Base-by-base conservation (phyloP, 2,888 invertebrate genomes). In the Osmoderma eremita region DNA sequence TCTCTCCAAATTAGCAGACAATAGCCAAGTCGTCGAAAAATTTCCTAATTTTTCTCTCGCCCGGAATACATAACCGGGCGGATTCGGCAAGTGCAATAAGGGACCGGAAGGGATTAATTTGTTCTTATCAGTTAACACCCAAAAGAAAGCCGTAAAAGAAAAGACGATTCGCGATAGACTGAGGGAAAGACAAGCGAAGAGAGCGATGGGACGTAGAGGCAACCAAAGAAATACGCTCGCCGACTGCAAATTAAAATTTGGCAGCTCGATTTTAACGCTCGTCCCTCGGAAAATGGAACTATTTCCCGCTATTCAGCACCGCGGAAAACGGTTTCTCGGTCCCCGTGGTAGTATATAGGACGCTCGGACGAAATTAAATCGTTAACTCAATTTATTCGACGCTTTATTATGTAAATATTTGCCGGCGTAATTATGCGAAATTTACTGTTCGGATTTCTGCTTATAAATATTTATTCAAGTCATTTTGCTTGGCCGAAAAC, bases 321-420 rank as follows among this genome's bases (percentile, higher is more conserved):
- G 22, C 6, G 22, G 18, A 10, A 20, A 18, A 18, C 42, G 20
- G 41, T 24, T 41, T 20, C 56, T 41, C 13, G 12, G 41, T n/a
- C 41, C 30, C 10, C 10, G 10, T 30, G 10, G 30, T 6, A 1
- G 6, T 56, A 56, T 56, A 56, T 41, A 56, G 41, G 56, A 22
- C 22, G 15, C 24, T 41, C 42, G 41, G 41, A 56, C 42, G 56
- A 61, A 61, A 61, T 61, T 61, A 61, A 61, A 61, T 45, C 58
- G 51, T 63, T 42, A 51, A 42, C 42, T 63, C 63, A 63, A 51
- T 63, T 63, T 63, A 53, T 63, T 36, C 53, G 41, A 18, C 63
- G 51, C 63, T 48, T 63, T 63, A 63, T 63, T 67, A 67, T 67
- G 67, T 49, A 67, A 67, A 67, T 67, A 63, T 63, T 63, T 54